phyloP scores from a whole-genome alignment of 2,113 vertebrate species.

The Onychostruthus taczanowskii region DNA sequence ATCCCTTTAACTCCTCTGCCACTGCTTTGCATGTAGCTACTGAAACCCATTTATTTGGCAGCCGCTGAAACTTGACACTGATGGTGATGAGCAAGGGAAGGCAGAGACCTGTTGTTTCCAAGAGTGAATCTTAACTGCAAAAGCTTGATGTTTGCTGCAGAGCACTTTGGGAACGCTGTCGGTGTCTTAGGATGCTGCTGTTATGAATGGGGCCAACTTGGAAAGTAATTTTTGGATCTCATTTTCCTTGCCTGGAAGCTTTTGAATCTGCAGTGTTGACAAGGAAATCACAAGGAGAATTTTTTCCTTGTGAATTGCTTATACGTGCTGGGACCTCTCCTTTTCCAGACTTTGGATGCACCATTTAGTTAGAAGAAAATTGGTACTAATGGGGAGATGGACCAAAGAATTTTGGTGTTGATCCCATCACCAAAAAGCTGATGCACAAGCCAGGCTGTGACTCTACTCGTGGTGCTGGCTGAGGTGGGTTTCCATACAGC shows the following conservation, averaged over 20 bases:
- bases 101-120: constrained; percentile 9
- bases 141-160: background rate
- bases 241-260: background rate
- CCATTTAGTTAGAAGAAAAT: background rate
- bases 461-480: fast-evolving
- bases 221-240: background rate
- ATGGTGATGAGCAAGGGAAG: constrained; percentile 9
- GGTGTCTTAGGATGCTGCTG: background rate
- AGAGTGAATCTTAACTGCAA: constrained; percentile 1
- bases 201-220: background rate
- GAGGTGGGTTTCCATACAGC: background rate
- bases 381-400: background rate
- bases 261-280: background rate
- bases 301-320: background rate
- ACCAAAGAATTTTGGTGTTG: background rate
- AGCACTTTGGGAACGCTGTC: constrained; percentile 1
- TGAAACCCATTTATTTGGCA: constrained; percentile 38
- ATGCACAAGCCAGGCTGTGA: background rate
- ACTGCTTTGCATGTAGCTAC: background rate
- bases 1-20: background rate
- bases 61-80: constrained; percentile 23
- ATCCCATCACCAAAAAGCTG: background rate
- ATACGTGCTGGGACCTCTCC: background rate
- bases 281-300: background rate
- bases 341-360: background rate